These are phyloP conservation scores for Pararge aegeria DNA, from an alignment of 1,140 invertebrate species.

Conservation along the genomic window DNA sequence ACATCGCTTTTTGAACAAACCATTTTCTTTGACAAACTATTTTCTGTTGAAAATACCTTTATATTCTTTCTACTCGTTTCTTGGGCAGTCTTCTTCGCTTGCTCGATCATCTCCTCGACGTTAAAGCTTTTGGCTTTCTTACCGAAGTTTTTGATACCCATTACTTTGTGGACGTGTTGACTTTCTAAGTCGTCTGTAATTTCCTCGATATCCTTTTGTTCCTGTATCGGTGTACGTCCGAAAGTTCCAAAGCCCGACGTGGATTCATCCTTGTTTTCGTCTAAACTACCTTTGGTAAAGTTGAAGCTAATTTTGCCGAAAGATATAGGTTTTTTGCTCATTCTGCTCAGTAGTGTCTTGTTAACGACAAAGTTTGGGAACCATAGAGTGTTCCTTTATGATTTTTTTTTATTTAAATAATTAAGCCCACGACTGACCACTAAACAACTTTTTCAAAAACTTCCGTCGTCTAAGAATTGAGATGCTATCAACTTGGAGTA, in stretches of 20 bases:
- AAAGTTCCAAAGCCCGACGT: slow-evolving; percentile 83
- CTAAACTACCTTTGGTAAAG: slow-evolving; percentile 36
- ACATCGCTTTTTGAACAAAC: slow-evolving; percentile 27
- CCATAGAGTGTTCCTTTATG: background rate
- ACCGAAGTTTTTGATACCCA: slow-evolving; percentile 89
- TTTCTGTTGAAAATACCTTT: slow-evolving; percentile 33
- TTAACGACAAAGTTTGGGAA: background rate
- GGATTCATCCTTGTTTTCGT: slow-evolving; percentile 35
- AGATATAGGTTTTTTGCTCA: slow-evolving; percentile 74
- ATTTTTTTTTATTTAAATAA: too few relatives aligned
- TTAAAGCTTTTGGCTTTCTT: slow-evolving; percentile 89
- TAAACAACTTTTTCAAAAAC: too few relatives aligned
- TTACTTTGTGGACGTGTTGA: slow-evolving; percentile 84
- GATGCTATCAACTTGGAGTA: too few relatives aligned
- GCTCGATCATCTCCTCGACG: slow-evolving; percentile 81
- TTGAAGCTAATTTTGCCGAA: slow-evolving; percentile 76
- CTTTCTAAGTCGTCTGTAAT: slow-evolving; percentile 85
- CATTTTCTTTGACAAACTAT: slow-evolving; percentile 30
- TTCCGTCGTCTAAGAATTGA: too few relatives aligned
- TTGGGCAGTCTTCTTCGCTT: slow-evolving; percentile 76
- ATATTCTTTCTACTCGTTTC: slow-evolving; percentile 49
- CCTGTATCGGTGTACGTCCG: slow-evolving; percentile 76
- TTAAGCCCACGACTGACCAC: too few relatives aligned
- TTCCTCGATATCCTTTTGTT: slow-evolving; percentile 81
- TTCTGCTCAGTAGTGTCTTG: slow-evolving; percentile 17